Conservation (phyloP, 64 coral and sea anemone genomes). For the Anthopleura sola region DNA sequence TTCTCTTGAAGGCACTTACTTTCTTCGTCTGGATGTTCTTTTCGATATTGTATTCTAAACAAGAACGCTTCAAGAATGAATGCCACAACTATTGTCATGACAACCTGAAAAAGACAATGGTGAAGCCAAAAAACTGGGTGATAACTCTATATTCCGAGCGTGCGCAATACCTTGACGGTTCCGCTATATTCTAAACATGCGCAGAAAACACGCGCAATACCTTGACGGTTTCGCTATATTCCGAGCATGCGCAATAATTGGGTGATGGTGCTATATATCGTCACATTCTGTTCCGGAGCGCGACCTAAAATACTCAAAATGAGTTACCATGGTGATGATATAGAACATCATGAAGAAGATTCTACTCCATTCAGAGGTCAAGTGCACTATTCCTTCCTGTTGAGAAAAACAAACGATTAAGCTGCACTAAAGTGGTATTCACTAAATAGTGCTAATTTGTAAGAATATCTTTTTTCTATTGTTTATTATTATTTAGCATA, state of each 20-base stretch:
- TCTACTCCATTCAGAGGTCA: conserved; percentile 87
- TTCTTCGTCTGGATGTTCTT: conserved; percentile 59
- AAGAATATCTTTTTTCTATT: too few relatives aligned
- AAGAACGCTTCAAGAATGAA: conserved; percentile 94
- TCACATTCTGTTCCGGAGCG: too few relatives aligned
- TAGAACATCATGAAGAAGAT: conserved; percentile 94
- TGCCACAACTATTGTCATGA: conserved; percentile 95
- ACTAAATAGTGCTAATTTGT: too few relatives aligned
- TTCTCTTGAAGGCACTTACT: too few relatives aligned
- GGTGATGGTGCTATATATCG: too few relatives aligned
- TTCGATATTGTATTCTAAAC: conserved; percentile 76
- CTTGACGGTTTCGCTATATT: background rate
- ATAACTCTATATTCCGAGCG: too few relatives aligned
- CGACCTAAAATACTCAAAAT: background rate
- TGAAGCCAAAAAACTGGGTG: too few relatives aligned
- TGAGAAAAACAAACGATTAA: background rate
- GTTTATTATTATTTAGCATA: too few relatives aligned
- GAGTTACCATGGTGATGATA: conserved; percentile 82
- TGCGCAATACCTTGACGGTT: background rate
- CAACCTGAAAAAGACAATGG: conserved; percentile 59
- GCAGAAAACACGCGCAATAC: too few relatives aligned
- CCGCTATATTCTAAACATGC: background rate
- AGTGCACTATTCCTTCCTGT: conserved; percentile 85
- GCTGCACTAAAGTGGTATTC: too few relatives aligned
- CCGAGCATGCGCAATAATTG: background rate